A percentile compares a stretch with the other conserved stretches of the same genome.
Conservation (phyloP, 2,113 vertebrate genomes). For the Esox niger region DNA sequence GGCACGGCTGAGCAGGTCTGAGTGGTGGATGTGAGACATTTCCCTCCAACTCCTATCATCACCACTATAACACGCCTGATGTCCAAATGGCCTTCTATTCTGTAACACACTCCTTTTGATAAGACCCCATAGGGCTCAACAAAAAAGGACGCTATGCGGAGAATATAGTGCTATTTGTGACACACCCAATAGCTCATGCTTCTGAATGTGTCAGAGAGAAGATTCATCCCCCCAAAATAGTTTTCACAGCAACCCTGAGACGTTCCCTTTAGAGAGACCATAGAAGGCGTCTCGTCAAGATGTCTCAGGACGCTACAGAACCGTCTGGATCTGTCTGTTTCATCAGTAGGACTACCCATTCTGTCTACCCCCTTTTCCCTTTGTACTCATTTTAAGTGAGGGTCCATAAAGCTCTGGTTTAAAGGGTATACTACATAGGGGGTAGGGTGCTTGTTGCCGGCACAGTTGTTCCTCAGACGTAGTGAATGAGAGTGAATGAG, state of each 20-base stretch:
- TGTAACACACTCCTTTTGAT: too few relatives aligned
- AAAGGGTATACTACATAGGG: too few relatives aligned
- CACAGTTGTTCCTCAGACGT: too few relatives aligned
- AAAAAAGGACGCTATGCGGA: too few relatives aligned
- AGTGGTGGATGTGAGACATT: conserved; percentile 40
- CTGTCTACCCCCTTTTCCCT: background rate
- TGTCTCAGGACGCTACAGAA: background rate
- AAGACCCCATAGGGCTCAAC: too few relatives aligned
- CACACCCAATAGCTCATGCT: too few relatives aligned
- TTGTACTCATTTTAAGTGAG: too few relatives aligned
- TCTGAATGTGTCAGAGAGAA: background rate
- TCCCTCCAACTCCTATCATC: conserved; percentile 40
- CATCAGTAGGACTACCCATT: background rate
- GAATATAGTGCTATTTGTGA: too few relatives aligned
- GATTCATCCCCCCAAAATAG: background rate
- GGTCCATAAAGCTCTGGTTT: too few relatives aligned
- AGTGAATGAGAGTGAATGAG: background rate
- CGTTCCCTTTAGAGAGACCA: background rate
- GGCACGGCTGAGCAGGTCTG: background rate
- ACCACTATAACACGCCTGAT: too few relatives aligned
- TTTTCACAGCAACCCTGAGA: conserved; percentile 1
- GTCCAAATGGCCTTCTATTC: too few relatives aligned
- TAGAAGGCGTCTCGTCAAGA: background rate
- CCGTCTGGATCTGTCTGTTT: background rate
- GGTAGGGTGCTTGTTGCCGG: too few relatives aligned